Base-by-base conservation (phyloP, 2,113 vertebrate species). In the Scalopus aquaticus region DNA sequence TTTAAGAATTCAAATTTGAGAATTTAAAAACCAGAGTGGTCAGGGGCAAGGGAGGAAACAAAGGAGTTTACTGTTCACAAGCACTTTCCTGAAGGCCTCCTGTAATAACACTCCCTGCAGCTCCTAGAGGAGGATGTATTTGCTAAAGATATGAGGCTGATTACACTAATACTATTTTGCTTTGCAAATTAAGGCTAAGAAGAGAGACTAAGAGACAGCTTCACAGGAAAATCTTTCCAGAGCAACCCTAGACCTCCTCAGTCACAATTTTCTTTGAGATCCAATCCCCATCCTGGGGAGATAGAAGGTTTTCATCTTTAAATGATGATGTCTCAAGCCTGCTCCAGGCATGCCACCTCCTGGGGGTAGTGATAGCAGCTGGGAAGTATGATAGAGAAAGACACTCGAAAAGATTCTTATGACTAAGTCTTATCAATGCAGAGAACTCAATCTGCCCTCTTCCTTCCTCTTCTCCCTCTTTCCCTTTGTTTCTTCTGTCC, bases 1-100 rank as follows among this genome's bases (percentile, higher is more conserved):
- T 86, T 82, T 95, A 88, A 94, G 69, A 91, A 95, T 91, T 88
- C 82, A 89, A 94, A 93, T 94, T 56, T 49, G 74, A 94, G 65
- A 81, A 95, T 93, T 88, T 80, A 74, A 89, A 95, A 78, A 65
- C 32, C 58, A 79, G 30, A 70, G 42, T 37, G n/a, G 72, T n/a
- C 80, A 73, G 80, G 58, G 32, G 56, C 77, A 44, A 82, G 64
- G 54, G 10, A 88, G 32, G 58, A 35, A 91, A 94, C 84, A 95
- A 96, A 76, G 51, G 51, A 54, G 12, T 0, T 32, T 28, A 7
- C 37, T 96, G 64, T 93, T 91, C 11, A 17, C 81, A 91, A 77
- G 56, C 20, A 6, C 39, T 89, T 91, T 82, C 49, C 56, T 74
- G n/a, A 88, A 69, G 30, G 42, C 20, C 4, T 93, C 37, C 78